Conservation (phyloP, 2,888 invertebrate species). For the Andrena bicolor region DNA sequence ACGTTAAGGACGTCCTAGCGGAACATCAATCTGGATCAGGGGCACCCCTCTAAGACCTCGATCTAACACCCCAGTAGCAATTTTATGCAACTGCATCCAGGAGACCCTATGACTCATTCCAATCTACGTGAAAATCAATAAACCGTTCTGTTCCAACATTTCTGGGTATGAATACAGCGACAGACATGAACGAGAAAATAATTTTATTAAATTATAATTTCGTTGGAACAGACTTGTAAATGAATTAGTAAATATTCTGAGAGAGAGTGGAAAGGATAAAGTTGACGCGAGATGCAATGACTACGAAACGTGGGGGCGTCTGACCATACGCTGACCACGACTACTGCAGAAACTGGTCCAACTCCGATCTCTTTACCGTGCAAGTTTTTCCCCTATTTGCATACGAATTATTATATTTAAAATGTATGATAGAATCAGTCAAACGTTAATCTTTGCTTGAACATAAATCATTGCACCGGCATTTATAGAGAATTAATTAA, state of each 20-base stretch:
- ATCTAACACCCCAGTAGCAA: slow-evolving; percentile 46
- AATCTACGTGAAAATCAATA: slow-evolving; percentile 57
- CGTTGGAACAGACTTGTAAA: neutral
- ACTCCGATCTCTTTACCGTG: too few species aligned
- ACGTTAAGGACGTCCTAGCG: slow-evolving; percentile 67
- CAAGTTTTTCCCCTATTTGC: slow-evolving; percentile 23
- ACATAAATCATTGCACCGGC: slow-evolving; percentile 37
- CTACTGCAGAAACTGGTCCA: slow-evolving; percentile 15
- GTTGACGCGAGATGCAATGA: neutral
- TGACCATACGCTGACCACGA: neutral
- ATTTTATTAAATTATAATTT: neutral
- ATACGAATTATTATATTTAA: slow-evolving; percentile 29
- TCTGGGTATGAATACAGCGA: neutral
- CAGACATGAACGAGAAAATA: neutral
- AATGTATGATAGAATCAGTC: slow-evolving; percentile 23
- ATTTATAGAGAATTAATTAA: slow-evolving; percentile 9
- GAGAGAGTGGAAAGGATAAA: neutral
- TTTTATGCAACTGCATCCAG: slow-evolving; percentile 70
- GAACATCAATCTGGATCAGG: slow-evolving; percentile 79
- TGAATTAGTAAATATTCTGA: neutral
- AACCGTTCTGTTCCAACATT: neutral
- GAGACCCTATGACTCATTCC: slow-evolving; percentile 65
- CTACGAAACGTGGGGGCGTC: neutral
- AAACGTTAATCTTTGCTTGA: slow-evolving; percentile 41
- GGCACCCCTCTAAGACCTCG: slow-evolving; percentile 51